Conservation (phyloP, 2,797 vertebrate genomes). For the Halcyon chelicuti region DNA sequence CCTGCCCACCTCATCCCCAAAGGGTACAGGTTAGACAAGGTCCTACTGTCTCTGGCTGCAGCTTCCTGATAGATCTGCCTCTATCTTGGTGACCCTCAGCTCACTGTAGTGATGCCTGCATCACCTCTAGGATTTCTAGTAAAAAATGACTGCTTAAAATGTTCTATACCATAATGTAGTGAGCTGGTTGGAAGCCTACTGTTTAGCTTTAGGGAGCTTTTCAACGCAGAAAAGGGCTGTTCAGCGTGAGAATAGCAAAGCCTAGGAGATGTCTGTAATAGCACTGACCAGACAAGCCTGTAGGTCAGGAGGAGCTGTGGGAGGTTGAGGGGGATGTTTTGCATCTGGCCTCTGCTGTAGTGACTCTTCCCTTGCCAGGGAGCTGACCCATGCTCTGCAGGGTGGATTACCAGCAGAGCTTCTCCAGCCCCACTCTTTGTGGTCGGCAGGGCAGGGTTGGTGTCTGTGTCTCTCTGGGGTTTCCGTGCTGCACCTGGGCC, state of each 20-base stretch:
- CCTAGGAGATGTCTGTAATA: background rate
- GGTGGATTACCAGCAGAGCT: background rate
- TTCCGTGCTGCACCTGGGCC: fast-evolving
- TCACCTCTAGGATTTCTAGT: background rate
- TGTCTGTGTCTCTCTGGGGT: background rate
- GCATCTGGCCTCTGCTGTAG: background rate
- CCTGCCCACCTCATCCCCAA: background rate
- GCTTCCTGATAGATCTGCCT: background rate
- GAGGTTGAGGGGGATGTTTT: background rate
- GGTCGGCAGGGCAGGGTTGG: background rate
- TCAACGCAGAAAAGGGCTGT: background rate
- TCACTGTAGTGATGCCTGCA: background rate
- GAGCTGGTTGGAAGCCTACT: background rate
- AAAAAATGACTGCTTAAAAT: background rate
- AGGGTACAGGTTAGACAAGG: background rate
- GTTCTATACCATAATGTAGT: background rate
- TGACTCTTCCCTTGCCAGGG: background rate
- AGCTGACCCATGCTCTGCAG: background rate
- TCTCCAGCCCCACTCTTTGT: background rate
- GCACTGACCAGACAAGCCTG: background rate
- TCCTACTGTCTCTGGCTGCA: background rate
- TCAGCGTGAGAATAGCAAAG: background rate
- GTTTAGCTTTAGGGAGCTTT: background rate
- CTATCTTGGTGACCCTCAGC: background rate
- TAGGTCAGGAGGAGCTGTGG: background rate